Conservation (phyloP, 2,888 invertebrate genomes). For the Eumerus sabulonum region DNA sequence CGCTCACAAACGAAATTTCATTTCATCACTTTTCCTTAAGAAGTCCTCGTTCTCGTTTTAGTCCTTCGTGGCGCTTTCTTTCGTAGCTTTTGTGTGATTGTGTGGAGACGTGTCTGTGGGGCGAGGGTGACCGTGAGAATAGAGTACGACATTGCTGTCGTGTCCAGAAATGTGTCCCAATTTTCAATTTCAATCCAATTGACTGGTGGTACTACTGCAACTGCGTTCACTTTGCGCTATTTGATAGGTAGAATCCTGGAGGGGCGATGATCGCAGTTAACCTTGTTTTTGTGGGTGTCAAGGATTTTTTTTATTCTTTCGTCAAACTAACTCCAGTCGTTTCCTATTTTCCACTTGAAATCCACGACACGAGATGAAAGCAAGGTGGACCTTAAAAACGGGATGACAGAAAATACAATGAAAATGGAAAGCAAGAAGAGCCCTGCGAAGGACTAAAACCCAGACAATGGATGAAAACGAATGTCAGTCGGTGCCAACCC, state of each 20-base stretch:
- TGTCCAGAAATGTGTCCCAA: conserved; percentile 63
- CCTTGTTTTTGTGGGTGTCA: no score
- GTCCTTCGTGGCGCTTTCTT: neutral
- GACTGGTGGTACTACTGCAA: neutral
- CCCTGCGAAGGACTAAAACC: conserved; percentile 3
- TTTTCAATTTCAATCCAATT: conserved; percentile 60
- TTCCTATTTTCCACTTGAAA: no score
- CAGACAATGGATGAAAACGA: conserved; percentile 49
- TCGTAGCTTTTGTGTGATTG: neutral
- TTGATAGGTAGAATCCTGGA: no score
- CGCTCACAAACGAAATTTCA: conserved; percentile 36
- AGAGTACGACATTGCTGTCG: conserved; percentile 47
- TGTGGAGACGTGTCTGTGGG: conserved; percentile 1
- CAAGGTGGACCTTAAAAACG: no score
- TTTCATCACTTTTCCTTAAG: conserved; percentile 25
- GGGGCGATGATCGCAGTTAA: no score
- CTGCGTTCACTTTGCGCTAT: no score
- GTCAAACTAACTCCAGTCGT: no score
- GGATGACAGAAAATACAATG: neutral
- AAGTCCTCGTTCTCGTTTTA: conserved; percentile 15
- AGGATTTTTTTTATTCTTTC: no score
- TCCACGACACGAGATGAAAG: no score
- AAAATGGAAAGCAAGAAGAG: conserved; percentile 5
- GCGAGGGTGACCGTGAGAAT: conserved; percentile 32
- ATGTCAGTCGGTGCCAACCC: conserved; percentile 43